Evolutionary conservation across 2,888 invertebrate species (phyloP).

Genomic region (Coecobrya sp.): DNA sequence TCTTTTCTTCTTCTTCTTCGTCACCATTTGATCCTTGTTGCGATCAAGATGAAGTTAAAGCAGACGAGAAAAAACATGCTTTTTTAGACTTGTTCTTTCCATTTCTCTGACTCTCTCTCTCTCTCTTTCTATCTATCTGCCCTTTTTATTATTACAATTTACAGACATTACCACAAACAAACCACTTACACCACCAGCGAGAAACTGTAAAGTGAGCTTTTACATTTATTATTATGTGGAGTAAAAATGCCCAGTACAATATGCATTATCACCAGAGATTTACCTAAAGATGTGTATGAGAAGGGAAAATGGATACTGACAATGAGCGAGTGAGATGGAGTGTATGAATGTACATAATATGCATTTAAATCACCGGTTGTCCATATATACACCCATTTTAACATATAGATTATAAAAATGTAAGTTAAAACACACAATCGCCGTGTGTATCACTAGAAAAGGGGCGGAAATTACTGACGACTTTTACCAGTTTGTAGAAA

Average conservation of each 20-base stretch:
- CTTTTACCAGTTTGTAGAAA: no score
- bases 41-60: slow-evolving; percentile 25
- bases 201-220: slow-evolving; percentile 42
- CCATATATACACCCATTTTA: slow-evolving; percentile 80
- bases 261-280: neutral
- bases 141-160: slow-evolving; percentile 75
- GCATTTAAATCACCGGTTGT: slow-evolving; percentile 58
- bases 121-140: slow-evolving; percentile 34
- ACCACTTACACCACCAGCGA: slow-evolving; percentile 16
- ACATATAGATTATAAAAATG: slow-evolving; percentile 34
- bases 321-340: neutral
- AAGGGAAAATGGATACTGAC: slow-evolving; percentile 23
- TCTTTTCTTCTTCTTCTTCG: slow-evolving; percentile 45
- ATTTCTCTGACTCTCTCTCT: slow-evolving; percentile 42
- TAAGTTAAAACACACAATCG: neutral
- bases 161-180: slow-evolving; percentile 27
- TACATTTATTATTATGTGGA: slow-evolving; percentile 44
- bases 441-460: neutral
- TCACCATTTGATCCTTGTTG: slow-evolving; percentile 33
- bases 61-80: slow-evolving; percentile 64
- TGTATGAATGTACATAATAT: no score
- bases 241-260: neutral
- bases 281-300: neutral
- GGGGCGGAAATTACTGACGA: neutral
- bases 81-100: slow-evolving; percentile 74